Evolutionary conservation across 2,797 vertebrate species (phyloP).

Genomic region (Ispidina lecontei): DNA sequence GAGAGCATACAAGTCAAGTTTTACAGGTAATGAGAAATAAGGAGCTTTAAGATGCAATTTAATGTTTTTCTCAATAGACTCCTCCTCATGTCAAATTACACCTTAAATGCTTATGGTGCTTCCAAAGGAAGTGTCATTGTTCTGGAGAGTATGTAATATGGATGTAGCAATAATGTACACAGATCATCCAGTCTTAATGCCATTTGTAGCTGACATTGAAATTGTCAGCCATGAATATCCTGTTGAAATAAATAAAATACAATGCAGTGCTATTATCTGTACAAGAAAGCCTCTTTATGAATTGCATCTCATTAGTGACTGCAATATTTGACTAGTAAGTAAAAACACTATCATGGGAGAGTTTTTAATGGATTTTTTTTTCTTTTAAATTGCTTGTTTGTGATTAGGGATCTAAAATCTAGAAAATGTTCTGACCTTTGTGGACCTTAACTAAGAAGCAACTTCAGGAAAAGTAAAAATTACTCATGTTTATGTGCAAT

Average conservation of each 20-base stretch:
- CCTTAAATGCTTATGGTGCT: not conserved
- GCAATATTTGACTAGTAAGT: not conserved
- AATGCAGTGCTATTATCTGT: not conserved
- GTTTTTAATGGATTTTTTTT: not conserved
- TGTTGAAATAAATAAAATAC: not conserved
- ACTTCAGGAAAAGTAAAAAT: slow-evolving; percentile 1
- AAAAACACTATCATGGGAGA: not conserved
- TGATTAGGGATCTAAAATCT: not conserved
- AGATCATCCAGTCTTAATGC: not conserved
- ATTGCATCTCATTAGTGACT: not conserved
- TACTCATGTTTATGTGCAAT: not conserved
- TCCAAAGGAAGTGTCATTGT: accelerated
- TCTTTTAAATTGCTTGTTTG: not conserved
- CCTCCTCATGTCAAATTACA: not conserved
- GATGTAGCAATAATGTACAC: accelerated
- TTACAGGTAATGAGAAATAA: slow-evolving; percentile 4
- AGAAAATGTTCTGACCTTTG: not conserved
- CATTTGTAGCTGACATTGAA: not conserved
- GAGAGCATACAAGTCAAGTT: not conserved
- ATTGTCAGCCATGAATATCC: not conserved
- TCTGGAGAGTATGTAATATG: not conserved
- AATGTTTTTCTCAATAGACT: not conserved
- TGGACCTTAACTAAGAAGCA: not conserved
- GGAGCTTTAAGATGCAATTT: not conserved
- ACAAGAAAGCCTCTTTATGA: not conserved